Conservation (phyloP, 2,888 invertebrate species). For the Acanthosepion esculentum region DNA sequence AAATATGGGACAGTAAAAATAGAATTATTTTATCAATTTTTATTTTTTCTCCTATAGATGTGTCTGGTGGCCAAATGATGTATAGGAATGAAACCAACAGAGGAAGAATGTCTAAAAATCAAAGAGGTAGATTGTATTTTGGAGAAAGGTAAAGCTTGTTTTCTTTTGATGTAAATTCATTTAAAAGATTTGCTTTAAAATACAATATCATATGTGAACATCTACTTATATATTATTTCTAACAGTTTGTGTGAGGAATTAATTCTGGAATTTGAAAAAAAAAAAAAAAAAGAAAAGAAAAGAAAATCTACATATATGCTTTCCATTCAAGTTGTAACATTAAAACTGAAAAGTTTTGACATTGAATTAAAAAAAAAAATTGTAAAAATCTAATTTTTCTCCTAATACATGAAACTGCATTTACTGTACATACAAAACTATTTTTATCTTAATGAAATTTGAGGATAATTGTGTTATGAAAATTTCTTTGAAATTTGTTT, state of each 20-base stretch:
- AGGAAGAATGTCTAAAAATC: slow-evolving; percentile 35
- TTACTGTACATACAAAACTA: too few species aligned
- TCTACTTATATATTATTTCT: not conserved
- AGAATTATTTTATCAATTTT: not conserved
- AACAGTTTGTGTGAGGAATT: not conserved
- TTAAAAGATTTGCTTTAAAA: not conserved
- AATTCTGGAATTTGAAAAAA: too few species aligned
- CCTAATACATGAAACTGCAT: too few species aligned
- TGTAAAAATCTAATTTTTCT: too few species aligned
- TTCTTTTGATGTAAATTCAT: not conserved
- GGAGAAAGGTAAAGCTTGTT: not conserved
- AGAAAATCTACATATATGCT: too few species aligned
- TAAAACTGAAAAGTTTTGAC: too few species aligned
- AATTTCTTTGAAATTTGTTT: too few species aligned
- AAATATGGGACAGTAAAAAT: not conserved
- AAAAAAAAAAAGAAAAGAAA: too few species aligned
- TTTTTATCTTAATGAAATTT: too few species aligned
- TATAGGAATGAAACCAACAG: slow-evolving; percentile 2
- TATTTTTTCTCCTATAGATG: not conserved
- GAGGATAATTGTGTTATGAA: too few species aligned
- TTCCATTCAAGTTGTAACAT: too few species aligned
- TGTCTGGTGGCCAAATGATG: not conserved
- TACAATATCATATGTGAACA: not conserved
- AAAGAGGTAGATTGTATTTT: slow-evolving; percentile 34
- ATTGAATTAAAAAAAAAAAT: too few species aligned